phyloP scores from a whole-genome alignment of 2,113 vertebrate genomes.

The Gila orcuttii region DNA sequence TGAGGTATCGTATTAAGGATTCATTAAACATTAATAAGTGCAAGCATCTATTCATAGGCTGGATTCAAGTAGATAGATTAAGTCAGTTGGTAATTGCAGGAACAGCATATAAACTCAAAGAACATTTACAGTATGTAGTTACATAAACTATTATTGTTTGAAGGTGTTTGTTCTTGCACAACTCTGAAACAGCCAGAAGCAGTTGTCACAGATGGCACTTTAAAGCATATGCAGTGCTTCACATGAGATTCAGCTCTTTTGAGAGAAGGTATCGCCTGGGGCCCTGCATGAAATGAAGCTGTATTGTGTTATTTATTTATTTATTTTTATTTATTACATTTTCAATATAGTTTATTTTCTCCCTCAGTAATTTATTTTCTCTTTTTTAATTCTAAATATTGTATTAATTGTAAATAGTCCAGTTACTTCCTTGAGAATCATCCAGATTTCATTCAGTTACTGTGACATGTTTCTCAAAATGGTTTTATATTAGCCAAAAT shows the following conservation, averaged over 20 bases:
- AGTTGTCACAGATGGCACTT: constrained; percentile 36
- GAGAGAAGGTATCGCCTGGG: constrained; percentile 17
- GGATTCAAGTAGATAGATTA: neutral
- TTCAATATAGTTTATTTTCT: neutral
- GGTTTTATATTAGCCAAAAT: neutral
- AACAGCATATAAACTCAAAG: neutral
- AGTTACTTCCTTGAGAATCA: neutral
- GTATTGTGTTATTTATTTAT: neutral
- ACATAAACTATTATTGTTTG: constrained; percentile 17
- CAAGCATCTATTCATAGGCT: neutral
- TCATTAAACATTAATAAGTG: neutral
- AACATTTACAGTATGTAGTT: constrained; percentile 9
- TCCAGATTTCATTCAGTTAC: neutral
- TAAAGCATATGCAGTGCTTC: constrained; percentile 19
- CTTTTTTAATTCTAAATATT: neutral
- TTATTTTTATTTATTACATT: neutral
- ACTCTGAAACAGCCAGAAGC: constrained; percentile 16
- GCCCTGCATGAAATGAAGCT: neutral
- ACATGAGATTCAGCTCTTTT: constrained; percentile 14
- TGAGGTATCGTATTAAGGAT: neutral
- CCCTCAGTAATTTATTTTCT: neutral
- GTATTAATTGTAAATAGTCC: neutral
- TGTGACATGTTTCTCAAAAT: neutral
- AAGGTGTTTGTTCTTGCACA: constrained; percentile 31
- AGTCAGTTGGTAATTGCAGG: neutral